Evolutionary conservation across 1,140 invertebrate genomes (phyloP).

Genomic region (Pseudachorutes palmiensis): DNA sequence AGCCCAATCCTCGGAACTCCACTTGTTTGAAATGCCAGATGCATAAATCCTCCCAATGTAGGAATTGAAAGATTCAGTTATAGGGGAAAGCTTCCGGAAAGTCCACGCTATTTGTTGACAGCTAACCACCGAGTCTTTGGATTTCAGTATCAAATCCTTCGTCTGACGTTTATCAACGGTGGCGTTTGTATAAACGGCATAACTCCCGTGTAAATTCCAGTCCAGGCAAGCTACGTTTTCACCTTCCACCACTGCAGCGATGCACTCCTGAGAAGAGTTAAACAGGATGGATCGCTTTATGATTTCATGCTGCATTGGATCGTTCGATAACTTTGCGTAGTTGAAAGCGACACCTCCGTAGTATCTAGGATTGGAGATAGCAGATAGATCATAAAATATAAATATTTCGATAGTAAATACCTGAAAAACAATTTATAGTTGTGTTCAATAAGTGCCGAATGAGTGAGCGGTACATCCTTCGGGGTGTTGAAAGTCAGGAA

Average conservation of each 20-base stretch:
- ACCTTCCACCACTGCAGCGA: not conserved
- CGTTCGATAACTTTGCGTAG: not conserved
- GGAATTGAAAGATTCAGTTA: not conserved
- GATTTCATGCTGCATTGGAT: constrained; percentile 14
- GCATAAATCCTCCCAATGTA: not conserved
- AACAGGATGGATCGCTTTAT: not conserved
- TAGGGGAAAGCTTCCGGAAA: not conserved
- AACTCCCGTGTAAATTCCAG: constrained; percentile 12
- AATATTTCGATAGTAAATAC: no score
- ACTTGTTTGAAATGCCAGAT: not conserved
- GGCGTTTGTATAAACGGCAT: not conserved
- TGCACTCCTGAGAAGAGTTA: constrained; percentile 13
- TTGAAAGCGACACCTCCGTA: constrained; percentile 21
- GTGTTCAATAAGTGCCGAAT: constrained; percentile 5
- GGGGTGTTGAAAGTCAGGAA: constrained; percentile 21
- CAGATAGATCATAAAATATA: no score
- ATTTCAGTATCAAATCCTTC: not conserved
- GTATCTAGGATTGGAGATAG: no score
- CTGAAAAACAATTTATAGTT: constrained; percentile 18
- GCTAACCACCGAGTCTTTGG: not conserved
- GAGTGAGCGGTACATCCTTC: constrained; percentile 17
- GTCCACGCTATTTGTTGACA: not conserved
- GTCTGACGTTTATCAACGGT: not conserved
- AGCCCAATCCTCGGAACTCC: not conserved
- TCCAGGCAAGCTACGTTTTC: constrained; percentile 17